phyloP scores from a whole-genome alignment of 1,140 invertebrate species.

The Drosophila oshimai region DNA sequence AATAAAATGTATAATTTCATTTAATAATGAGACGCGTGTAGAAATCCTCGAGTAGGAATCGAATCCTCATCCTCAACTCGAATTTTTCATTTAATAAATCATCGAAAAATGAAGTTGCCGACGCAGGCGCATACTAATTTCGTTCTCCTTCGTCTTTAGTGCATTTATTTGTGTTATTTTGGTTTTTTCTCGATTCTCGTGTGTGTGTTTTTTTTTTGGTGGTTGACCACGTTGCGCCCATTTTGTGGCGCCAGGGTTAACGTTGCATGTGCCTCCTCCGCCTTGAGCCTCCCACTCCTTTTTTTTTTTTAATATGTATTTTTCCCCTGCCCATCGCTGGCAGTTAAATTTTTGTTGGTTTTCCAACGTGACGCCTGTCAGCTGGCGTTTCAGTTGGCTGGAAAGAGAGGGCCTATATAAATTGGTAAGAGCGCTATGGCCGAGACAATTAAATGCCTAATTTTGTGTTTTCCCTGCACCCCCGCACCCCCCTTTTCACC shows the following conservation, averaged over 20 bases:
- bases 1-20: slow-evolving; percentile 79
- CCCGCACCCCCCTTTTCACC: neutral
- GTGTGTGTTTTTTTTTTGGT: slow-evolving; percentile 28
- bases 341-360: slow-evolving; percentile 77
- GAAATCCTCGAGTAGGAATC: slow-evolving; percentile 28
- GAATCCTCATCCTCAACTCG: neutral
- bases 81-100: slow-evolving; percentile 76
- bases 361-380: slow-evolving; percentile 78
- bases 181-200: neutral
- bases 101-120: slow-evolving; percentile 79
- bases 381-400: slow-evolving; percentile 42
- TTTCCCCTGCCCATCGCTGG: slow-evolving; percentile 21
- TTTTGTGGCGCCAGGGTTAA: slow-evolving; percentile 55
- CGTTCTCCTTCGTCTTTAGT: slow-evolving; percentile 1
- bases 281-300: neutral
- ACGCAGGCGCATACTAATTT: slow-evolving; percentile 76
- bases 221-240: slow-evolving; percentile 74
- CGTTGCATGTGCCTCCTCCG: slow-evolving; percentile 56
- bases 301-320: neutral
- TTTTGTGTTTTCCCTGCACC: slow-evolving; percentile 61
- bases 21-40: slow-evolving; percentile 77
- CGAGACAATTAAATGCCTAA: slow-evolving; percentile 80
- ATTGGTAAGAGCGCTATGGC: slow-evolving; percentile 23
- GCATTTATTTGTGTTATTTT: slow-evolving; percentile 8
- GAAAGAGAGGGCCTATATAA: slow-evolving; percentile 3